Evolutionary conservation across 2,113 vertebrate species (phyloP).

Genomic region (Pelusios castaneus): DNA sequence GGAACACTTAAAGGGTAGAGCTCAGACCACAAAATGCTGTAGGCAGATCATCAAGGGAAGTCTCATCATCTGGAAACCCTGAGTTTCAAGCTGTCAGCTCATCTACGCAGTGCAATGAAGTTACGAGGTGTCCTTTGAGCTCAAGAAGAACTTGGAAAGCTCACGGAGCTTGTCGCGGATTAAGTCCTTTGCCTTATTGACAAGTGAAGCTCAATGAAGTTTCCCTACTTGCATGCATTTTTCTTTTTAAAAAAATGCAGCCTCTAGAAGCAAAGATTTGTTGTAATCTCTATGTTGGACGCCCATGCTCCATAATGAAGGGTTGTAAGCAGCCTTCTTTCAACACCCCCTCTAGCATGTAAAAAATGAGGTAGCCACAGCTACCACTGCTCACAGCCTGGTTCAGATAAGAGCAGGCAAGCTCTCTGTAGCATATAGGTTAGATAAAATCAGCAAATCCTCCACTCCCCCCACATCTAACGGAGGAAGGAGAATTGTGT

Average conservation of each 20-base stretch:
- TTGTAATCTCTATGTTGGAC: not conserved
- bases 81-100: slow-evolving; percentile 58
- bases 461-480: not conserved
- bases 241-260: not conserved
- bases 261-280: not conserved
- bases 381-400: not conserved
- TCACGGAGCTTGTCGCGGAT: not conserved
- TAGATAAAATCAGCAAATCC: not conserved
- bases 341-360: fast-evolving
- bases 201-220: fast-evolving
- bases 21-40: slow-evolving; percentile 54
- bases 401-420: fast-evolving
- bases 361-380: fast-evolving
- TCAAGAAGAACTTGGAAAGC: fast-evolving
- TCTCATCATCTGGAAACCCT: slow-evolving; percentile 68
- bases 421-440: not conserved
- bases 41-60: slow-evolving; percentile 9
- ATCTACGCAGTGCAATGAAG: not conserved
- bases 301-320: not conserved
- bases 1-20: slow-evolving; percentile 55
- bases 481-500: not conserved
- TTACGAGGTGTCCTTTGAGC: not conserved
- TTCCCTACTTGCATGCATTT: not conserved
- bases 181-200: fast-evolving
- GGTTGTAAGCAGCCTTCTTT: not conserved